These are phyloP conservation scores for Drosophila burlai DNA, from an alignment of 1,140 invertebrate genomes.

Conservation along the genomic window DNA sequence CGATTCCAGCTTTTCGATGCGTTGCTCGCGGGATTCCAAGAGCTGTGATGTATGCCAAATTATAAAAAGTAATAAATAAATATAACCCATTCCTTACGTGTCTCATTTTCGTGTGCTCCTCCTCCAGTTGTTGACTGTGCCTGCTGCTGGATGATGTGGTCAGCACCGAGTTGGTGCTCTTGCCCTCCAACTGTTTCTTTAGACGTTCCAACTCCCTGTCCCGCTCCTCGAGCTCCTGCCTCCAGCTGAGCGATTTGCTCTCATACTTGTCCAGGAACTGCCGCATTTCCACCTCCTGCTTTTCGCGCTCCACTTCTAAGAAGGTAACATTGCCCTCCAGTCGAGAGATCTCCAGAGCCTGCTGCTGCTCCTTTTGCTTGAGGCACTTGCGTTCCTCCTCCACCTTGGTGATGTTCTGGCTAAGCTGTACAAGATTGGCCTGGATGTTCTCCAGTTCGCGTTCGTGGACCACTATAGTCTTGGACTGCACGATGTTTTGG, in stretches of 20 bases:
- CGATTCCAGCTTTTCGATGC: slow-evolving; percentile 72
- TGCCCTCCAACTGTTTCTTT: slow-evolving; percentile 37
- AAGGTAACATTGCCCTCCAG: slow-evolving; percentile 77
- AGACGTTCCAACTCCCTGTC: slow-evolving; percentile 68
- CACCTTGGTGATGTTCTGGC: slow-evolving; percentile 61
- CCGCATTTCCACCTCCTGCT: slow-evolving; percentile 75
- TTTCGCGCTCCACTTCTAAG: slow-evolving; percentile 76
- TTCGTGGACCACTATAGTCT: slow-evolving; percentile 73
- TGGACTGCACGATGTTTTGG: slow-evolving; percentile 77
- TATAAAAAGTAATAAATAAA: too few species aligned
- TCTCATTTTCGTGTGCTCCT: slow-evolving; percentile 59
- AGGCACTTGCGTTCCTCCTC: slow-evolving; percentile 68
- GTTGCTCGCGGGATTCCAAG: slow-evolving; percentile 66
- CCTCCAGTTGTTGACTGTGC: slow-evolving; percentile 25
- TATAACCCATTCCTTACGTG: slow-evolving; percentile 49
- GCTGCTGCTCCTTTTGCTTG: slow-evolving; percentile 54
- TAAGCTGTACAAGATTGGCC: slow-evolving; percentile 58
- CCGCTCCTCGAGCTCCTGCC: slow-evolving; percentile 63
- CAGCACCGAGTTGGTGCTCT: slow-evolving; percentile 14
- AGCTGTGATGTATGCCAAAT: slow-evolving; percentile 30
- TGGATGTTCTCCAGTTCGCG: slow-evolving; percentile 66
- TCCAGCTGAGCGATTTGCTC: slow-evolving; percentile 61
- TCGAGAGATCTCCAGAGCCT: slow-evolving; percentile 61
- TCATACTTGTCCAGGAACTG: slow-evolving; percentile 74
- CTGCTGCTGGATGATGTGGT: slow-evolving; percentile 41